Conservation (phyloP, 1,140 invertebrate genomes). For the Heliconius hewitsoni region DNA sequence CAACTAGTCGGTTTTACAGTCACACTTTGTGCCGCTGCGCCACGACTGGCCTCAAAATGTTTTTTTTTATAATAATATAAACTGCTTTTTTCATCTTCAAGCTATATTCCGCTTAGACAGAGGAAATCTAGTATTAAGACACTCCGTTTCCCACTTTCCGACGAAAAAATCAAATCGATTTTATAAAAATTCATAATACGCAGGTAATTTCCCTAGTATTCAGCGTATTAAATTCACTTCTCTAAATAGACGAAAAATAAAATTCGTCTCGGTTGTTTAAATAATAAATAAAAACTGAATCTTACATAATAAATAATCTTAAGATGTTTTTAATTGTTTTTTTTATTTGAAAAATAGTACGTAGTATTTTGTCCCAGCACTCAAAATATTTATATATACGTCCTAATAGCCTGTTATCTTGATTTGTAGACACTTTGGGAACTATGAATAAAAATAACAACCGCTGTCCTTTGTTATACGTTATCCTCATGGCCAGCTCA, state of each 20-base stretch:
- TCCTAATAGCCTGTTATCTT: constrained; percentile 23
- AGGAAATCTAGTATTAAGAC: background rate
- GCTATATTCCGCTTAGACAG: background rate
- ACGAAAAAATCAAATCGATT: too few relatives aligned
- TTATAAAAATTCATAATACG: too few relatives aligned
- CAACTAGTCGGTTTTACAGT: too few relatives aligned
- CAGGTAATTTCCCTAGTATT: too few relatives aligned
- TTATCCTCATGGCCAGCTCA: constrained; percentile 23
- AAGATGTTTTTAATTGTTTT: background rate
- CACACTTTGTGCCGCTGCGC: too few relatives aligned
- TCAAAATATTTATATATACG: constrained; percentile 11
- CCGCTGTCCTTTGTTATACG: constrained; percentile 17
- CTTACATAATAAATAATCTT: background rate
- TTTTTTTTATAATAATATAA: too few relatives aligned
- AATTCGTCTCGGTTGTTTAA: too few relatives aligned
- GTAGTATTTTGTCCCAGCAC: background rate
- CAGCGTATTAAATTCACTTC: too few relatives aligned
- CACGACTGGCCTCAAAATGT: too few relatives aligned
- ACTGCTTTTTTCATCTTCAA: background rate
- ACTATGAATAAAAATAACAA: constrained; percentile 27
- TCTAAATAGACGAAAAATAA: background rate
- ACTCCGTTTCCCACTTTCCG: too few relatives aligned
- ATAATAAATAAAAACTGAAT: too few relatives aligned
- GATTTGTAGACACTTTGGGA: constrained; percentile 26
- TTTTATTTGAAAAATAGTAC: background rate